These are phyloP conservation scores for Ameiurus melas DNA, from an alignment of 2,113 vertebrate species.

Conservation along the genomic window DNA sequence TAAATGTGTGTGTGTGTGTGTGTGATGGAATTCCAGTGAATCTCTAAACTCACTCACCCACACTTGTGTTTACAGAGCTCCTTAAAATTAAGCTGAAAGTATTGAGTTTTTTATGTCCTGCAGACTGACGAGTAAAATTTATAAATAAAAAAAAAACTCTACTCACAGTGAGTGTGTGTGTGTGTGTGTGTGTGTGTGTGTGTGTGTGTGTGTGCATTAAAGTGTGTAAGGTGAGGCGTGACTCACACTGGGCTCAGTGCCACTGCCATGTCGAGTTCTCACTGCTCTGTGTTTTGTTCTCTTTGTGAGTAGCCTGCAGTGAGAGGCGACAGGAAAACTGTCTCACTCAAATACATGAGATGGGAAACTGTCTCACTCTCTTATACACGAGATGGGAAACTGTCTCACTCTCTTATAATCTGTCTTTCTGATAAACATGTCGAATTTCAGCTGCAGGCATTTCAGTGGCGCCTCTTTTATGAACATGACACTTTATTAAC, in stretches of 20 bases:
- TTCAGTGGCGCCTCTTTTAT: neutral
- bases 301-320: neutral
- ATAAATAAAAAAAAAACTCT: neutral
- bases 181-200: constrained; percentile 49
- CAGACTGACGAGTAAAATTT: neutral
- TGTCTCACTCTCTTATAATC: neutral
- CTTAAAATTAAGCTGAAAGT: too few species aligned
- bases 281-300: neutral
- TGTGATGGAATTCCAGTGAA: constrained; percentile 27
- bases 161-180: constrained; percentile 46
- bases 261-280: neutral
- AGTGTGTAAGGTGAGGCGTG: neutral
- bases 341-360: neutral
- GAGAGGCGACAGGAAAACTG: neutral
- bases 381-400: neutral
- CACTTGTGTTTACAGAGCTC: too few species aligned
- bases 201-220: constrained; percentile 53
- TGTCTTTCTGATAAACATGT: neutral
- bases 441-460: neutral
- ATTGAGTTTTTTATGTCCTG: neutral
- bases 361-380: neutral
- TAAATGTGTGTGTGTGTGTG: constrained; percentile 57
- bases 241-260: neutral
- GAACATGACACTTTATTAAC: neutral
- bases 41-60: neutral